Base-by-base conservation (phyloP, 2,797 vertebrate species). In the Threskiornis aethiopicus region DNA sequence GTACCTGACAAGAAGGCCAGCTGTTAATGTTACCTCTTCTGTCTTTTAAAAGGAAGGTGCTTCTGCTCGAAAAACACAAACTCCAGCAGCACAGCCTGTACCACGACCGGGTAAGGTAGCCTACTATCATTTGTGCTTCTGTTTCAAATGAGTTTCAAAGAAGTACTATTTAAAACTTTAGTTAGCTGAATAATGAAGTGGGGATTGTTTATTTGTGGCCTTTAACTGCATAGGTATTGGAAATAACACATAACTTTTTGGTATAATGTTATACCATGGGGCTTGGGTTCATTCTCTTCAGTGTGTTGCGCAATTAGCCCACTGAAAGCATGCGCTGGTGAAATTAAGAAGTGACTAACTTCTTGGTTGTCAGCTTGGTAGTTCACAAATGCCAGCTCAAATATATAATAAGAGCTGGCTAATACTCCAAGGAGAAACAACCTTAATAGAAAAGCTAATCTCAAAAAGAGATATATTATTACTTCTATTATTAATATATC, bases 31-130 rank as follows among this genome's bases (percentile, higher is more conserved):
- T 87, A 25, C 73, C 82, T 82, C 58, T 93, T 91, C 13, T 93
- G 7, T 96, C 87, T 97, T 97, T 93, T 96, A 96, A 62, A 97
- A 99, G 99, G 99, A 99, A 98, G 99, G 99, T 90, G 99, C 99
- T 5, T 99, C 99, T 66, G 99, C 99, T 46, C 98, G 99, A 61
- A 99, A 99, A 98, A 99, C 99, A 80, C 99, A 99, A 97, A 98
- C 99, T 31, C 99, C 99, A 19, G 99, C 99, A 7, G 97, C 99
- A 55, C 99, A 99, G 96, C 99, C 99, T 10, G 99, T 99, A 69
- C 99, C 99, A 69, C 99, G 99, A 93, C 99, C 99, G 99, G 99
- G 99, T 99, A 96, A 97, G 95, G 67, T 12, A 51, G 16, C 61
- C 20, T 57, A 1, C 10, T 70, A 13, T 31, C 37, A 5, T 42